Evolutionary conservation across 2,888 invertebrate species (phyloP).

Genomic region (Lagria hirta): DNA sequence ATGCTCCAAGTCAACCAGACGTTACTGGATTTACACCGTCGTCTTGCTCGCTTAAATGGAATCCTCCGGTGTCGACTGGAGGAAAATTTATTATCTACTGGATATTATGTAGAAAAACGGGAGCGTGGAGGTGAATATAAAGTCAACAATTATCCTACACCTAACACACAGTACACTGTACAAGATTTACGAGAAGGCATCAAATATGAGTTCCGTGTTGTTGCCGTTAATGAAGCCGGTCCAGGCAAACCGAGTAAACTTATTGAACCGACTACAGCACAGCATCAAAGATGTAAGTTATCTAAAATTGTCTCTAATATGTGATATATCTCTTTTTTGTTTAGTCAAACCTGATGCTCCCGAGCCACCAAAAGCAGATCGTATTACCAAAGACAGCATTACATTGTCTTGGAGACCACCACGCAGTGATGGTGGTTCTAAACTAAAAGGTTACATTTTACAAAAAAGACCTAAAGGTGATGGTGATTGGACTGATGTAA

Average conservation of each 20-base stretch:
- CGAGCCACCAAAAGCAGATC: slow-evolving; percentile 85
- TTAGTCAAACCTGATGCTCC: slow-evolving; percentile 84
- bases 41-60: slow-evolving; percentile 84
- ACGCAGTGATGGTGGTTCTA: slow-evolving; percentile 91
- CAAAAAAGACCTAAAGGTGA: slow-evolving; percentile 84
- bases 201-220: slow-evolving; percentile 84
- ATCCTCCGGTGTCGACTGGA: slow-evolving; percentile 82
- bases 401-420: slow-evolving; percentile 86
- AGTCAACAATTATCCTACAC: slow-evolving; percentile 86
- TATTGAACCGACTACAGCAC: slow-evolving; percentile 86
- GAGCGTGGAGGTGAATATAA: slow-evolving; percentile 93
- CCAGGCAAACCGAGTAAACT: slow-evolving; percentile 92
- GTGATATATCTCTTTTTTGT: slow-evolving; percentile 19
- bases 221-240: slow-evolving; percentile 88
- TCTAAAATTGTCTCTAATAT: neutral
- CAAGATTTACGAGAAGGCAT: slow-evolving; percentile 92
- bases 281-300: slow-evolving; percentile 74
- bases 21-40: slow-evolving; percentile 80
- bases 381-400: slow-evolving; percentile 86
- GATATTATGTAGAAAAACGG: slow-evolving; percentile 86
- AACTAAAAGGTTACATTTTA: slow-evolving; percentile 88
- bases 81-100: slow-evolving; percentile 85
- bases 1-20: slow-evolving; percentile 81
- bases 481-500: slow-evolving; percentile 84
- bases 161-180: slow-evolving; percentile 79